Base-by-base conservation (phyloP, 2,113 vertebrate species). In the Dicentrarchus labrax region DNA sequence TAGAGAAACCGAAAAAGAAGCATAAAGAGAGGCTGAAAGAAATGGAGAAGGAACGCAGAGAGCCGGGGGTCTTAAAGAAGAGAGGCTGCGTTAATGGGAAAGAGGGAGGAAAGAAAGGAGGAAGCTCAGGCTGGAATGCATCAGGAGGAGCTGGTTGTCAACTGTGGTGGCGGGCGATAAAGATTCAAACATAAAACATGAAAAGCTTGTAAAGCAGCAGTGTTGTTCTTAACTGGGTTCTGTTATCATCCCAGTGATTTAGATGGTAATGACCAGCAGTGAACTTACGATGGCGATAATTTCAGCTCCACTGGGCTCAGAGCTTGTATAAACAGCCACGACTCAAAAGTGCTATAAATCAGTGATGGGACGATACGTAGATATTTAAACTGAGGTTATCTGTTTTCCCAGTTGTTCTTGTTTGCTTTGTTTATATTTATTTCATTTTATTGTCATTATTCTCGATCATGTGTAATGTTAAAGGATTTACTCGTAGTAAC, bases 91-190 rank as follows among this genome's bases (percentile, higher is more conserved):
- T 77, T 82, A 86, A 71, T 65, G 45, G 48, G 48, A 68, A 72
- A 64, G 30, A 43, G 43, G 17, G 39, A 48, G 54, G 61, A 77
- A 41, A 36, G 2, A 12, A 17, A 47, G 72, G 64, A 65, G 70
- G 65, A 77, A 77, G 76, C 76, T 85, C 48, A 43, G 71, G 15
- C 67, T 80, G 80, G 71, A 83, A 88, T 79, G 82, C 56, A 13
- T 57, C 38, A 56, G 83, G 83, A 75, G 69, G 80, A 83, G 68
- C 76, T 39, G 80, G 9, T 22, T 72, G 80, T 91, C 84, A 30
- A 66, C 66, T 24, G 56, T 3, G 77, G 84, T 48, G 60, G 85
- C 60, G 1, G 30, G 87, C 72, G 73, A 83, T 71, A 68, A 89
- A 82, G 73, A 86, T 50, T 56, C 39, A 50, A 76, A 87, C 80